Evolutionary conservation across 2,797 vertebrate genomes (phyloP), one percentile per base, ranked within the genome.

Genomic region (Triplophysa yarkandensis): DNA sequence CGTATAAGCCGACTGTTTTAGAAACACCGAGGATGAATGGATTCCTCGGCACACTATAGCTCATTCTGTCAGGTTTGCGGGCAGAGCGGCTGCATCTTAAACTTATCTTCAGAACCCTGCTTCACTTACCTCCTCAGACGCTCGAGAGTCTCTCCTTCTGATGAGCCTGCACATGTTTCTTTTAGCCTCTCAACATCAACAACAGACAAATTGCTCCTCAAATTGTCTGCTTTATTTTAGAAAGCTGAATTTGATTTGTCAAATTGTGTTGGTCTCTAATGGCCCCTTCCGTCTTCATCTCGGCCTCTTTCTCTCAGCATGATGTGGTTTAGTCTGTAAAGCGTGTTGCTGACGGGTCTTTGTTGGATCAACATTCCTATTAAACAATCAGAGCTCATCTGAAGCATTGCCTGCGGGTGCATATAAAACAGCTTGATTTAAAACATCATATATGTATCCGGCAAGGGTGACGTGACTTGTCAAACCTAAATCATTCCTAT

Each of bases 11-110:
- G 86, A 85, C 87, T 83, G 88, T 87, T 90, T 91, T 91, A 89
- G 87, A 87, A 89, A 88, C 86, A 87, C 89, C 89, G 86, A 91
- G 92, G 91, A 93, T 91, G 90, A 92, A 92, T 93, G 89, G 87
- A 87, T 84, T 83, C 81, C 84, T 80, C 82, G 72, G 83, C 68
- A 77, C 84, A 85, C 85, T 87, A 89, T 92, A 88, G 89, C 88
- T 92, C 90, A 91, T 92, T 86, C 87, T 93, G 91, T 92, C 92
- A 90, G 78, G 32, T 50, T 67, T 61, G 52, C 62, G 19, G 64
- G 64, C 39, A 21, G 30, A 77, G 67, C 72, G 69, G 72, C 77
- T 81, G 68, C 78, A 76, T 82, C 77, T 80, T 73, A 50, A 70
- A 76, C 58, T 76, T 66, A 76, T 79, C 77, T 72, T 64, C 58